Percentiles rank a stretch among this genome's conserved stretches.
phyloP scores from a whole-genome alignment of 2,888 invertebrate genomes.

The Hypolimnas misippus region DNA sequence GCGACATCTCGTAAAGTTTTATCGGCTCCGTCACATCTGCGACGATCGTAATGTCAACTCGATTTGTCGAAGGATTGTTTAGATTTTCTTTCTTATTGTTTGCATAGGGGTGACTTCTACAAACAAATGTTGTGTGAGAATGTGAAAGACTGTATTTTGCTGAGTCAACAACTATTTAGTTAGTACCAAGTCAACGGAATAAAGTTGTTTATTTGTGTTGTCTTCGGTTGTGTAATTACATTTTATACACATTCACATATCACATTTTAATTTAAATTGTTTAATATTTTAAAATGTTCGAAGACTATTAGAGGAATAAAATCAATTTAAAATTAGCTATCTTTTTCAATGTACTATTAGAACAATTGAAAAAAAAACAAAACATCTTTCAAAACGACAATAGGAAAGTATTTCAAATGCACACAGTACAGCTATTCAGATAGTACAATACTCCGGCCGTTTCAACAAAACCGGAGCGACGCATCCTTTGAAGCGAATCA shows the following conservation, averaged over 20 bases:
- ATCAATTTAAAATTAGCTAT: too few species aligned
- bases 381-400: background rate
- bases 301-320: too few species aligned
- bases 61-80: conserved; percentile 26
- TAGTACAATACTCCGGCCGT: background rate
- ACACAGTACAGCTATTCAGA: background rate
- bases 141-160: background rate
- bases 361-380: too few species aligned
- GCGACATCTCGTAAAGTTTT: conserved; percentile 31
- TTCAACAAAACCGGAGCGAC: conserved; percentile 11
- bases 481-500: conserved; percentile 11
- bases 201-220: too few species aligned
- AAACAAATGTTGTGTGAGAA: conserved; percentile 3
- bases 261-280: too few species aligned
- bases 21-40: conserved; percentile 24
- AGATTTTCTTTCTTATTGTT: conserved; percentile 26
- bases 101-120: conserved; percentile 8
- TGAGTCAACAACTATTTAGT: background rate
- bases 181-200: background rate
- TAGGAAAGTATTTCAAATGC: background rate
- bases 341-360: too few species aligned
- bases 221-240: too few species aligned
- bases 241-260: too few species aligned
- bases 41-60: conserved; percentile 26
- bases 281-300: too few species aligned